Evolutionary conservation across 2,888 invertebrate genomes (phyloP).

Genomic region (Steinernema carpocapsae): DNA sequence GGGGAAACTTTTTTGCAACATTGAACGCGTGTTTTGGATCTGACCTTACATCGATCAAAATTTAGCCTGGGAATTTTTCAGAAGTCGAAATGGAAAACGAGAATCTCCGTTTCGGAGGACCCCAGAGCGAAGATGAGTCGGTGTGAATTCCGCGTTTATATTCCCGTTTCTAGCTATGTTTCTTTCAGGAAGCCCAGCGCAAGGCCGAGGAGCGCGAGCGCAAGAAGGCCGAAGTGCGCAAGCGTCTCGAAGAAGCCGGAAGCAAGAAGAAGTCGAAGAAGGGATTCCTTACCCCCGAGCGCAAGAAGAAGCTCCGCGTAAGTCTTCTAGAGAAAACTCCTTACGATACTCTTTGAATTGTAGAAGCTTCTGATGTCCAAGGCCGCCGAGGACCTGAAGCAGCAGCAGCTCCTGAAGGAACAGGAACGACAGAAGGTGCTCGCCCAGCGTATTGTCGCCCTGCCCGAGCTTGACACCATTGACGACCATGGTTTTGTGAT

Average conservation of each 20-base stretch:
- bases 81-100: constrained; percentile 39
- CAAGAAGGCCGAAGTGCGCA: constrained; percentile 97
- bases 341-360: constrained; percentile 37
- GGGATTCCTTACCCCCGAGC: constrained; percentile 98
- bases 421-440: constrained; percentile 94
- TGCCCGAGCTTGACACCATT: constrained; percentile 84
- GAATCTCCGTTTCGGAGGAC: constrained; percentile 57
- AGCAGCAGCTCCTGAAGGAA: constrained; percentile 97
- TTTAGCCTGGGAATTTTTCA: not conserved
- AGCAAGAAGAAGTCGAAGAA: constrained; percentile 96
- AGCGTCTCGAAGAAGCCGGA: constrained; percentile 97
- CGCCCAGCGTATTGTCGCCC: constrained; percentile 89
- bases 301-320: constrained; percentile 99
- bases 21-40: too few species aligned
- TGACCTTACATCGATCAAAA: not conserved
- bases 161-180: not conserved
- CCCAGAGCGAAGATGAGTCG: constrained; percentile 55
- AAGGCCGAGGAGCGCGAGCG: constrained; percentile 96
- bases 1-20: not conserved
- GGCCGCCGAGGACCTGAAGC: constrained; percentile 98
- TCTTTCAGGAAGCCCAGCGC: constrained; percentile 73
- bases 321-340: constrained; percentile 52
- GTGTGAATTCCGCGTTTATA: not conserved
- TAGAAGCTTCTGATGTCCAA: constrained; percentile 99
- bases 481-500: constrained; percentile 80